phyloP scores from a whole-genome alignment of 2,888 invertebrate genomes.

The Platynereis dumerilii region DNA sequence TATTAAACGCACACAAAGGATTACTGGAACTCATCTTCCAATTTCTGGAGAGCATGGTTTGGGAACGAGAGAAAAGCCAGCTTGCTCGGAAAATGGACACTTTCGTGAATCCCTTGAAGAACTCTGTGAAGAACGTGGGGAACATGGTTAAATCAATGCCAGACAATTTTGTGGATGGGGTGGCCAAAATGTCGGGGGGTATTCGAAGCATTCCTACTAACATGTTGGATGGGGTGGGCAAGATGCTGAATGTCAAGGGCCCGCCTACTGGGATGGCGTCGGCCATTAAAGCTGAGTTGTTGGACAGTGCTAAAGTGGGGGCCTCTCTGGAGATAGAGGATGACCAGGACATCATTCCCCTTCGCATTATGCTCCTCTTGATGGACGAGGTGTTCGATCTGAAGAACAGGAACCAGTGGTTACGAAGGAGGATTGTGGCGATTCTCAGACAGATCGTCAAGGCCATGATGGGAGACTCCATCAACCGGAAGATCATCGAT shows the following conservation, averaged over 20 bases:
- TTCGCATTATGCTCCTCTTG: slow-evolving; percentile 78
- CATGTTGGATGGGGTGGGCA: slow-evolving; percentile 47
- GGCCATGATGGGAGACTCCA: slow-evolving; percentile 82
- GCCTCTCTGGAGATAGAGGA: slow-evolving; percentile 51
- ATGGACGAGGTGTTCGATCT: slow-evolving; percentile 88
- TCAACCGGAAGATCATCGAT: slow-evolving; percentile 85
- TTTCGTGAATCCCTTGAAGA: slow-evolving; percentile 81
- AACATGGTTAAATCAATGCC: slow-evolving; percentile 85
- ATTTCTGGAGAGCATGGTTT: slow-evolving; percentile 76
- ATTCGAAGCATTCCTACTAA: slow-evolving; percentile 42
- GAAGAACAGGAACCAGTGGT: slow-evolving; percentile 81
- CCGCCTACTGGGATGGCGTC: slow-evolving; percentile 24
- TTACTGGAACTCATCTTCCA: slow-evolving; percentile 70
- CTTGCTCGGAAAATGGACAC: slow-evolving; percentile 60
- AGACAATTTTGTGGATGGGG: slow-evolving; percentile 83
- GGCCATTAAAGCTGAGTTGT: slow-evolving; percentile 28
- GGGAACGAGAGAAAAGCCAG: slow-evolving; percentile 70
- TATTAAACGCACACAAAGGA: slow-evolving; percentile 71
- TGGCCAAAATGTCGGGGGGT: slow-evolving; percentile 76
- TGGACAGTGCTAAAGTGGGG: slow-evolving; percentile 52
- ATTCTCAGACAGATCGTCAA: slow-evolving; percentile 79
- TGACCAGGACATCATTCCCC: slow-evolving; percentile 76
- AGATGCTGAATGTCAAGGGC: slow-evolving; percentile 46
- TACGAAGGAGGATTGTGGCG: slow-evolving; percentile 77
- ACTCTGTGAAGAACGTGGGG: slow-evolving; percentile 78